Conservation (phyloP, 2,888 invertebrate species). For the Dioctria linearis region DNA sequence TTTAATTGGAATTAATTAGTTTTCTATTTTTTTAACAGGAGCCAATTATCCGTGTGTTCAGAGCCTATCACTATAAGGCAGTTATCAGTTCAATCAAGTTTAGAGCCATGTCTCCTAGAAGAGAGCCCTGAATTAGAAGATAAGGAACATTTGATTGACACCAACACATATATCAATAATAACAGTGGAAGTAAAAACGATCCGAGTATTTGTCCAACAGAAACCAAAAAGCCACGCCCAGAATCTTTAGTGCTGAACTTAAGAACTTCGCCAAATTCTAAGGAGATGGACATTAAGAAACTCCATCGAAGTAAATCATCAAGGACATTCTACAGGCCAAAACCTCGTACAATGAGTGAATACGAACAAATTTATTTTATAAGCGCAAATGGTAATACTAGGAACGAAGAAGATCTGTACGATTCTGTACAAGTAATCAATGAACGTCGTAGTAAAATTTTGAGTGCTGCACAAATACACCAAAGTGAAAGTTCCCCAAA, state of each 20-base stretch:
- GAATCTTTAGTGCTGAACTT: slow-evolving; percentile 64
- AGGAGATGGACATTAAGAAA: slow-evolving; percentile 58
- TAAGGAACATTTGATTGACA: slow-evolving; percentile 47
- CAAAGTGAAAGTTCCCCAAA: slow-evolving; percentile 64
- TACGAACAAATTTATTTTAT: slow-evolving; percentile 68
- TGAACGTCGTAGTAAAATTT: slow-evolving; percentile 68
- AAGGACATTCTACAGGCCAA: slow-evolving; percentile 68
- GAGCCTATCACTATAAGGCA: slow-evolving; percentile 66
- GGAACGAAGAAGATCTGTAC: slow-evolving; percentile 65
- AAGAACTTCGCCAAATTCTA: slow-evolving; percentile 53
- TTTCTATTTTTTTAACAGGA: slow-evolving; percentile 60
- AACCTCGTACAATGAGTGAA: slow-evolving; percentile 65
- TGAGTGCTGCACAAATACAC: slow-evolving; percentile 62
- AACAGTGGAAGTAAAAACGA: background rate
- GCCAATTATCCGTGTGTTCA: slow-evolving; percentile 70
- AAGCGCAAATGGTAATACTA: slow-evolving; percentile 62
- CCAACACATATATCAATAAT: slow-evolving; percentile 21
- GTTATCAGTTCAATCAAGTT: slow-evolving; percentile 70
- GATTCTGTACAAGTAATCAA: slow-evolving; percentile 70
- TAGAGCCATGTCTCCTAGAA: slow-evolving; percentile 70
- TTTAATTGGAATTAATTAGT: background rate
- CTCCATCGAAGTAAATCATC: slow-evolving; percentile 69
- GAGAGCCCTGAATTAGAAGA: slow-evolving; percentile 63
- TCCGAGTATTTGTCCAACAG: slow-evolving; percentile 1
- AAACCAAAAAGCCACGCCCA: slow-evolving; percentile 65